phyloP scores from a whole-genome alignment of 2,113 vertebrate species.

The Cariama cristata region DNA sequence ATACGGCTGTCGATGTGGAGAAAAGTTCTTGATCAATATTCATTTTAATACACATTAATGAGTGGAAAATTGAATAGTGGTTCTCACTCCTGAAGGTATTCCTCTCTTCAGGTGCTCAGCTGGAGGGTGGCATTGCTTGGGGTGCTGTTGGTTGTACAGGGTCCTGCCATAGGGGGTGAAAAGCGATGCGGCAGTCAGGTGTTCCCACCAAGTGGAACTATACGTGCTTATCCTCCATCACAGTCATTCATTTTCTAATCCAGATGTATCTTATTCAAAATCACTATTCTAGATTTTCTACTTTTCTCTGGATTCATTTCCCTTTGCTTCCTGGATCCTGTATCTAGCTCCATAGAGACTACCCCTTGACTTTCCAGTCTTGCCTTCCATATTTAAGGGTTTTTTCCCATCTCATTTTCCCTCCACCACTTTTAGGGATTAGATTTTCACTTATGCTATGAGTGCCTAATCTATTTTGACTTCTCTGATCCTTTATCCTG shows the following conservation, averaged over 20 bases:
- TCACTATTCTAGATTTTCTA: background rate
- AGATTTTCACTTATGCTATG: background rate
- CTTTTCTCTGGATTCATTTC: background rate
- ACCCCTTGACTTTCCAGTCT: background rate
- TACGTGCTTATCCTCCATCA: background rate
- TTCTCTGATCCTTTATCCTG: background rate
- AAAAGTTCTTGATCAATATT: background rate
- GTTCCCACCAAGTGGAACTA: background rate
- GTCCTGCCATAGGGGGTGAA: no score
- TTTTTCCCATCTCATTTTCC: background rate
- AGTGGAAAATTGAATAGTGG: background rate
- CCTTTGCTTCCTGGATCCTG: background rate
- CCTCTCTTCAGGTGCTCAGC: background rate
- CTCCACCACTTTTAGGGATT: background rate
- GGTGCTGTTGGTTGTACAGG: rapidly evolving
- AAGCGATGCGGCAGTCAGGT: no score
- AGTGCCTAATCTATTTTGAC: background rate
- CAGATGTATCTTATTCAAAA: background rate
- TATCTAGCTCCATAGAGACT: no score
- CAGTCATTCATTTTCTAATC: background rate
- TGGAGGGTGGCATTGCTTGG: no score
- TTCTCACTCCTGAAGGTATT: rapidly evolving
- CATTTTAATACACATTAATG: background rate
- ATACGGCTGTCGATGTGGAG: background rate
- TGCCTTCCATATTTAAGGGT: background rate